phyloP scores from a whole-genome alignment of 2,113 vertebrate species.

The Callipepla squamata region DNA sequence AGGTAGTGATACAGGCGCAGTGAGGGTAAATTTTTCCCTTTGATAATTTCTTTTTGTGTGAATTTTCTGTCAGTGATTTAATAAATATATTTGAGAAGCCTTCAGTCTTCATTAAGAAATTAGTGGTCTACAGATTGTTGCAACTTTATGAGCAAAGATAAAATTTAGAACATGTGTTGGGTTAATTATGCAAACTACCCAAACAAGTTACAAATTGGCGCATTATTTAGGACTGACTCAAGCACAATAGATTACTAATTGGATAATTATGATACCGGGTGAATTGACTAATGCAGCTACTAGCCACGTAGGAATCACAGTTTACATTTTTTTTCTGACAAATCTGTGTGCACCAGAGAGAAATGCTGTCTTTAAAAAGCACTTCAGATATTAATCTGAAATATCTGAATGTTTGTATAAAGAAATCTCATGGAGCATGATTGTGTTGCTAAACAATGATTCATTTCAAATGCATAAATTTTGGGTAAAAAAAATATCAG shows the following conservation, averaged over 20 bases:
- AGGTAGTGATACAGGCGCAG: background rate
- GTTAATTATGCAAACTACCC: constrained; percentile 1
- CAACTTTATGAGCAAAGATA: background rate
- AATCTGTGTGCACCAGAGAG: background rate
- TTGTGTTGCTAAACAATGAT: background rate
- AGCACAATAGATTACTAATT: background rate
- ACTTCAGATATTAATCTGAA: background rate
- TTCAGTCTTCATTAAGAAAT: background rate
- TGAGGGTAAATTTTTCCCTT: background rate
- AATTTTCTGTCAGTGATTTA: background rate
- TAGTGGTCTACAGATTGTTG: background rate
- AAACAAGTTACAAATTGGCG: background rate
- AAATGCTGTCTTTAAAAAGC: background rate
- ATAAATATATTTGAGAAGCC: background rate
- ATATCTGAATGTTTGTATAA: background rate
- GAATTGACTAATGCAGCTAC: background rate
- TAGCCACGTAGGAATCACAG: background rate
- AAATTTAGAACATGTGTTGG: background rate
- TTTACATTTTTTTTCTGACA: background rate
- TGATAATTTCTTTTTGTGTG: background rate
- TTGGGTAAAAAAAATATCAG: rapidly evolving
- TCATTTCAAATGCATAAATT: background rate
- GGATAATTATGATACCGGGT: background rate
- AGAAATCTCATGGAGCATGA: rapidly evolving
- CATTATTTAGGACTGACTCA: background rate